phyloP scores from a whole-genome alignment of 2,888 invertebrate species.

The Drosophila meridionalis region DNA sequence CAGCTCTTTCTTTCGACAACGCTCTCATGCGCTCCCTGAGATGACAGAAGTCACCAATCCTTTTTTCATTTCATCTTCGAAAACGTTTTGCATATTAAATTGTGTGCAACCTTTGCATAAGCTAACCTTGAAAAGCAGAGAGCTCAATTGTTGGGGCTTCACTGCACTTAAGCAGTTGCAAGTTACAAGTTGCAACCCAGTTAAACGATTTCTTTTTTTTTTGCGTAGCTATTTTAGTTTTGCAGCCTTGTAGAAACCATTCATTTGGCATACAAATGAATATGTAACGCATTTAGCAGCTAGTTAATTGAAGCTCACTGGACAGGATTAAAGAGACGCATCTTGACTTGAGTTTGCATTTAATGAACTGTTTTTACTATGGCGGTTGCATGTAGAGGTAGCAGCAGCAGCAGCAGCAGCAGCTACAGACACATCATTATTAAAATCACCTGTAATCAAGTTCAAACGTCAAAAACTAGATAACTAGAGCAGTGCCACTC shows the following conservation, averaged over 20 bases:
- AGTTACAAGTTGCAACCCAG: slow-evolving; percentile 2
- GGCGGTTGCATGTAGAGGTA: slow-evolving; percentile 48
- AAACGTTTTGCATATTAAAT: slow-evolving; percentile 8
- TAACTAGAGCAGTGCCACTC: slow-evolving; percentile 58
- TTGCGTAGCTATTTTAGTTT: slow-evolving; percentile 20
- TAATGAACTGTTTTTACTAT: slow-evolving; percentile 63
- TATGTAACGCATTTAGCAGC: slow-evolving; percentile 45
- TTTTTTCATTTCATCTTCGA: not conserved
- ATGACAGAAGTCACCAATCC: not conserved
- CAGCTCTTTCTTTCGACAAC: not conserved
- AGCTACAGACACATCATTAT: slow-evolving; percentile 74
- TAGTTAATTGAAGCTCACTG: slow-evolving; percentile 38
- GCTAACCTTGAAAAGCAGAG: not conserved
- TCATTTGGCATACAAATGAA: slow-evolving; percentile 31
- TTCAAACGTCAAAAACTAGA: slow-evolving; percentile 75
- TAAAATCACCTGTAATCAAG: slow-evolving; percentile 79
- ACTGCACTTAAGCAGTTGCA: slow-evolving; percentile 6
- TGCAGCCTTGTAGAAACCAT: slow-evolving; percentile 19
- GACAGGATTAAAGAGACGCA: slow-evolving; percentile 42
- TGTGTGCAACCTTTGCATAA: not conserved
- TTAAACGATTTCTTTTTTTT: slow-evolving; percentile 14
- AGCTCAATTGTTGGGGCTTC: slow-evolving; percentile 3
- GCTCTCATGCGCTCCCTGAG: not conserved
- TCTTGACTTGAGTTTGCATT: slow-evolving; percentile 42
- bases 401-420: slow-evolving; percentile 35